phyloP scores from a whole-genome alignment of 2,113 vertebrate species.

The Sprattus sprattus region DNA sequence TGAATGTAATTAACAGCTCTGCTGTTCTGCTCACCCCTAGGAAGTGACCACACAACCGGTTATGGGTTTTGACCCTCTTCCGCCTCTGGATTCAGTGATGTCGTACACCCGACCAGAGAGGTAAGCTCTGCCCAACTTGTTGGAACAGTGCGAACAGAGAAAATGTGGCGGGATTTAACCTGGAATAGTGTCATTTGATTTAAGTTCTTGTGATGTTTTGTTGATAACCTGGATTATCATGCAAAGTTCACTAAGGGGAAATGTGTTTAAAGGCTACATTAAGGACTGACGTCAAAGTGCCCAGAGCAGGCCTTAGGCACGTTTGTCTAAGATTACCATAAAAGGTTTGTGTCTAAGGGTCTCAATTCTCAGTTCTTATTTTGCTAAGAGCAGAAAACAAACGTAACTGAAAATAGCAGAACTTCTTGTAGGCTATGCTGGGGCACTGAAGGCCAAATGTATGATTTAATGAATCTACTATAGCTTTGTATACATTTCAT shows the following conservation, averaged over 20 bases:
- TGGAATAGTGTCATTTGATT: not conserved
- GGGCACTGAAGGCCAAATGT: too few species aligned
- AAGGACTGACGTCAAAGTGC: not conserved
- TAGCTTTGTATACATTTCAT: not conserved
- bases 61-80: conserved; percentile 93
- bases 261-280: not conserved
- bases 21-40: conserved; percentile 60
- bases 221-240: not conserved
- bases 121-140: conserved; percentile 61
- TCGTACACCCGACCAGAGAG: conserved; percentile 91
- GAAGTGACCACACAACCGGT: conserved; percentile 92
- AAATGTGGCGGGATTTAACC: not conserved
- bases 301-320: not conserved
- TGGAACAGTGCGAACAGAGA: not conserved
- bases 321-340: not conserved
- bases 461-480: not conserved
- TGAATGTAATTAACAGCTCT: not conserved
- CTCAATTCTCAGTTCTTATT: not conserved
- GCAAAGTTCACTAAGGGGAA: not conserved
- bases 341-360: not conserved
- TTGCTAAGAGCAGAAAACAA: not conserved
- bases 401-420: not conserved
- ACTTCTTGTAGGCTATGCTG: too few species aligned
- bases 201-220: not conserved
- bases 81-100: conserved; percentile 84